Base-by-base conservation (phyloP, 2,113 vertebrate species). In the Ploceus nigricollis region DNA sequence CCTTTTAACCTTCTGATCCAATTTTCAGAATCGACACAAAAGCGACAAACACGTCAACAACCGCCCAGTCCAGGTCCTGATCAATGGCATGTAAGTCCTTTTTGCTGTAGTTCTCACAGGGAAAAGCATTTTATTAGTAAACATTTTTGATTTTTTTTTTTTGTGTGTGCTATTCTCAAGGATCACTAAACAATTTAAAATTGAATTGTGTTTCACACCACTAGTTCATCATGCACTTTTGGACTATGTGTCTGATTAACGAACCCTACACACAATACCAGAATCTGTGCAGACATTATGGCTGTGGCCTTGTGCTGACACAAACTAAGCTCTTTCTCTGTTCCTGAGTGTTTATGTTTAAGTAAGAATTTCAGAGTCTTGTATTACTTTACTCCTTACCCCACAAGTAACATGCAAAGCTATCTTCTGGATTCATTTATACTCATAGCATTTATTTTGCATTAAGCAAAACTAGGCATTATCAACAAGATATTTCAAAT, bases 11-110 rank as follows among this genome's bases (percentile, higher is more conserved):
- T 86, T 35, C 42, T 95, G 42, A 90, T 92, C 23, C 22, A 63
- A 83, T 94, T 96, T 98, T 63, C 95, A 99, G 99, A 99, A 99
- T 97, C 98, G 99, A 70, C 98, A 99, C 93, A 98, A 87, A 97
- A 99, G 95, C 1, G 99, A 99, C 97, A 98, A 98, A 21, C 98
- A 99, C 0, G 98, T 99, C 96, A 99, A 99, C 96, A 99, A 99
- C 96, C 98, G 98, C 11, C 96, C 96, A 25, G 98, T 99, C 77
- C 97, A 98, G 42, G 97, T 99, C 87, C 98, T 99, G 73, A 93
- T 98, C 20, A 96, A 98, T 75, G 98, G 98, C 97, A 97, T 97
- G 99, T 99, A 97, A 99, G 99, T 90, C 10, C 14, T 68, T 61
- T 77, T 73, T 70, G 15, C 33, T 66, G 18, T 18, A 51, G 22